Conservation (phyloP, 1,140 invertebrate species). For the Papilio glaucus region DNA sequence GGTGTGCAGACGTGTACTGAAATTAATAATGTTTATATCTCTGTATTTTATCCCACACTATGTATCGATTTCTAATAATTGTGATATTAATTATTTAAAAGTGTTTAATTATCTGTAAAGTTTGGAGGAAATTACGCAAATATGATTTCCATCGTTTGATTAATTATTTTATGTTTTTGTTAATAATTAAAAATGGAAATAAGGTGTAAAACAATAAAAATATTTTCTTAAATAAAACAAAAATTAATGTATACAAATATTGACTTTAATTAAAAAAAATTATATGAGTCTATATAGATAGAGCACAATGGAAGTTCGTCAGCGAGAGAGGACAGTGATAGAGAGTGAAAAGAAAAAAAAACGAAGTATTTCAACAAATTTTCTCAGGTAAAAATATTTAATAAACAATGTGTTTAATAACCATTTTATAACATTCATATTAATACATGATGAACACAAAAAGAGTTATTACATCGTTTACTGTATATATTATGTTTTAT, state of each 20-base stretch:
- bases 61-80: background rate
- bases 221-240: too few relatives aligned
- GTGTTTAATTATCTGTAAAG: background rate
- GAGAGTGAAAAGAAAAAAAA: background rate
- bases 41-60: background rate
- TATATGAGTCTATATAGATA: background rate
- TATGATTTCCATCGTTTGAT: background rate
- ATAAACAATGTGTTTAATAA: background rate
- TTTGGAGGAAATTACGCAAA: background rate
- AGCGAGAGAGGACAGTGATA: background rate
- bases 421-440: background rate
- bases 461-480: background rate
- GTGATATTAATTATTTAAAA: background rate
- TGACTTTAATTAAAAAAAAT: background rate
- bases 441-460: background rate
- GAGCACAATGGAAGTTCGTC: background rate
- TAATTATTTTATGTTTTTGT: background rate
- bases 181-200: too few relatives aligned
- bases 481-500: background rate
- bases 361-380: background rate
- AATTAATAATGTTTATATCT: background rate
- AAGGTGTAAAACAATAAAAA: too few relatives aligned
- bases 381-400: background rate
- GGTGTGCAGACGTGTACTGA: background rate
- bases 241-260: too few relatives aligned